Percentiles rank a stretch among this genome's conserved stretches.
Conservation (phyloP, 1,140 invertebrate genomes). For the Rhynchophorus ferrugineus region DNA sequence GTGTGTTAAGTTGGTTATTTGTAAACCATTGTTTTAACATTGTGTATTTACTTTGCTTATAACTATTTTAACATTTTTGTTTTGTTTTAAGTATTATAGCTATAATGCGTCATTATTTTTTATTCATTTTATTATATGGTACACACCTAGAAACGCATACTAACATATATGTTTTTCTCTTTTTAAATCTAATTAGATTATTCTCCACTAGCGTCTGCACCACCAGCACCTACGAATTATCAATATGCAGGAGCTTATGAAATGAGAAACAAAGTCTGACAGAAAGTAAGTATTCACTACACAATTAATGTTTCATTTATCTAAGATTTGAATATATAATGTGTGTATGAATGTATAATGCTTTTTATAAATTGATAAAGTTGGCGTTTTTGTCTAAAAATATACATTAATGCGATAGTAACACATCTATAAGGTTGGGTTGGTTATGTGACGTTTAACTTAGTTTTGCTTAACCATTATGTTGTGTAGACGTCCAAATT, state of each 20-base stretch:
- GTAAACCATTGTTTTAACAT: background rate
- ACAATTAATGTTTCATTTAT: too few species aligned
- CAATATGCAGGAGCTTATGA: conserved; percentile 58
- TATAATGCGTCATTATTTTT: background rate
- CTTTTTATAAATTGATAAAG: too few species aligned
- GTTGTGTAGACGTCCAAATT: too few species aligned
- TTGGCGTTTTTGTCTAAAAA: too few species aligned
- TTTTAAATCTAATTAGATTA: conserved; percentile 35
- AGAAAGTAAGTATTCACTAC: conserved; percentile 22
- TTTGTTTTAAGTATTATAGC: background rate
- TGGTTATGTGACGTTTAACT: too few species aligned
- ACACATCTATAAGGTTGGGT: too few species aligned
- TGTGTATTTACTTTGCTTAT: background rate
- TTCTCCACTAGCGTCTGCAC: conserved; percentile 52
- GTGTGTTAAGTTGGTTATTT: conserved; percentile 2
- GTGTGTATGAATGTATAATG: too few species aligned
- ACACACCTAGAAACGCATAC: conserved; percentile 29
- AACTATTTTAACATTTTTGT: background rate
- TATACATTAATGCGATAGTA: too few species aligned
- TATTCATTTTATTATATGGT: background rate
- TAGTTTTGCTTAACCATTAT: too few species aligned
- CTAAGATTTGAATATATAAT: too few species aligned
- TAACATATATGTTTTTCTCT: conserved; percentile 30
- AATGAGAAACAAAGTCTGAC: conserved; percentile 43
- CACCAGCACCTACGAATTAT: conserved; percentile 36